phyloP scores from a whole-genome alignment of 2,797 vertebrate species.

The Phalanger gymnotis region DNA sequence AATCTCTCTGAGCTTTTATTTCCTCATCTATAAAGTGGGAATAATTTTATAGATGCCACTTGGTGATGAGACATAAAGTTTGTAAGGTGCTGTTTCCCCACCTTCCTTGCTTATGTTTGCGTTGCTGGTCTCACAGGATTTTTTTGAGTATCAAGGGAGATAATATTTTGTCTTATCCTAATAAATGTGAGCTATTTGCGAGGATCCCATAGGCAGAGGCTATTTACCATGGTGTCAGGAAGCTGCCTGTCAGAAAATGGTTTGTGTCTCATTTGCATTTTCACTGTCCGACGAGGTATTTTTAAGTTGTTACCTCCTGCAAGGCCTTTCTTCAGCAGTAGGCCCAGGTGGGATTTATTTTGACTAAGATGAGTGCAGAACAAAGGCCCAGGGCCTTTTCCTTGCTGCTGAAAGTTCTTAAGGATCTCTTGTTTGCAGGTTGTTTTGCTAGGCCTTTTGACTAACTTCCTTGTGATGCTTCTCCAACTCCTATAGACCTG shows the following conservation, averaged over 20 bases:
- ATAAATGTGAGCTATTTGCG: neutral
- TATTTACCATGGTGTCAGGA: rapidly evolving
- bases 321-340: neutral
- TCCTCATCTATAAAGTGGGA: neutral
- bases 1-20: neutral
- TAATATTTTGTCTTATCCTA: no score
- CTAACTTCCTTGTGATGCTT: neutral
- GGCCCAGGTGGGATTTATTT: neutral
- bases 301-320: neutral
- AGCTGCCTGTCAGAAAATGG: neutral
- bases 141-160: neutral
- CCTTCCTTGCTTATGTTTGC: neutral
- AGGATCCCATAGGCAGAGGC: neutral
- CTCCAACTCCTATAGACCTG: neutral
- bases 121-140: neutral
- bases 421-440: neutral
- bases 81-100: neutral
- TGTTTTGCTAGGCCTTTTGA: neutral
- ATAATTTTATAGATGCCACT: neutral
- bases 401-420: neutral
- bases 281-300: neutral
- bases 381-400: neutral
- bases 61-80: neutral
- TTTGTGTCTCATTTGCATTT: neutral
- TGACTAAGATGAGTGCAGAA: neutral